These are phyloP conservation scores for Capitella teleta DNA, from an alignment of 1,140 invertebrate species.

Conservation along the genomic window DNA sequence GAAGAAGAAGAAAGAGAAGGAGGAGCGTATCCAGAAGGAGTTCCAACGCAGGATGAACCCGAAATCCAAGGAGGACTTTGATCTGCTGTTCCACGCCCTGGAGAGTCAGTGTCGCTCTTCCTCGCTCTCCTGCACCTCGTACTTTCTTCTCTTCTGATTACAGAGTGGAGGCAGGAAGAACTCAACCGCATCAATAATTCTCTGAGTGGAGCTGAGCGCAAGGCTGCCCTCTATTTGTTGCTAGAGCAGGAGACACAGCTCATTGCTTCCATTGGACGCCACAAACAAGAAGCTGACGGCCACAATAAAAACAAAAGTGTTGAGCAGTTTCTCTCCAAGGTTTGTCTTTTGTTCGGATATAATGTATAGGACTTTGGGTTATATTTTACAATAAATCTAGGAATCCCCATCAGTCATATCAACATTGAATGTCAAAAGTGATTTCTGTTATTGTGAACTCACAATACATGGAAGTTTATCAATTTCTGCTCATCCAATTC, in stretches of 20 bases:
- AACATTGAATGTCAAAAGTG: too few species aligned
- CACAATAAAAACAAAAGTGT: slow-evolving; percentile 37
- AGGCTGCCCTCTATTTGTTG: slow-evolving; percentile 40
- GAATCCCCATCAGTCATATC: too few species aligned
- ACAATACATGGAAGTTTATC: too few species aligned
- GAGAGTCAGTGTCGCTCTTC: slow-evolving; percentile 27
- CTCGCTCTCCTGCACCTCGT: not conserved
- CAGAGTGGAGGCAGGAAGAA: slow-evolving; percentile 41
- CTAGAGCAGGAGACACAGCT: slow-evolving; percentile 42
- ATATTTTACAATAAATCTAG: too few species aligned
- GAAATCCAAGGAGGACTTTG: slow-evolving; percentile 41
- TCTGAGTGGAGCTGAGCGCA: slow-evolving; percentile 35
- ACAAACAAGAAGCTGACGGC: slow-evolving; percentile 34
- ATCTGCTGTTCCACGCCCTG: slow-evolving; percentile 39
- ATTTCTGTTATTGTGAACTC: too few species aligned
- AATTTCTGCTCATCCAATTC: too few species aligned
- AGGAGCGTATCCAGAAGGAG: slow-evolving; percentile 27
- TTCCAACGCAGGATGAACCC: slow-evolving; percentile 41
- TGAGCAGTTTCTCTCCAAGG: slow-evolving; percentile 38
- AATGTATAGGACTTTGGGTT: too few species aligned
- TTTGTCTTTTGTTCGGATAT: too few species aligned
- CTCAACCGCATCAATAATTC: slow-evolving; percentile 33
- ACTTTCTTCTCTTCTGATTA: slow-evolving; percentile 8
- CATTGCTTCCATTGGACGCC: slow-evolving; percentile 37
- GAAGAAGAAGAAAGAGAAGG: slow-evolving; percentile 38